Conservation (phyloP, 92 coral and sea anemone genomes). For the Palythoa grandiflora region DNA sequence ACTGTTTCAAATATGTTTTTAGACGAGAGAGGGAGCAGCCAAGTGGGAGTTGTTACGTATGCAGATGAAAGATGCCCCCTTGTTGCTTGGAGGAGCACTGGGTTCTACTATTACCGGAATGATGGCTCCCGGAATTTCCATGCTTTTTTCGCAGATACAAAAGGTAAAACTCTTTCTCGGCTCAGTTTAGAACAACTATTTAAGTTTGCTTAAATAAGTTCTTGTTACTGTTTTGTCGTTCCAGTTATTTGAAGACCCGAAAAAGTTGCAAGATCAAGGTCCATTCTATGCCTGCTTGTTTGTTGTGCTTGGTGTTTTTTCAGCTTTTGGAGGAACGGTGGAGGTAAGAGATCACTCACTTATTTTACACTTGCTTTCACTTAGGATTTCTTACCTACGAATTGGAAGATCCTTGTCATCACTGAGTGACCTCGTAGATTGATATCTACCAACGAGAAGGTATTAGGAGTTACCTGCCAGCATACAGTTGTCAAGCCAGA, state of each 20-base stretch:
- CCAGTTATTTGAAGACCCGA: conserved; percentile 78
- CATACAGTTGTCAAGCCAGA: neutral
- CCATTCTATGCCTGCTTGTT: conserved; percentile 88
- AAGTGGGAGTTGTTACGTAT: conserved; percentile 68
- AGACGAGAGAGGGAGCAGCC: conserved; percentile 78
- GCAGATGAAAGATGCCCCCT: conserved; percentile 86
- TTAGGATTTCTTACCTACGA: neutral
- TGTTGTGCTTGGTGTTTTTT: conserved; percentile 82
- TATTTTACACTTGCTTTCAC: neutral
- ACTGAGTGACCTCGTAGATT: no score
- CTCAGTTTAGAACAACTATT: no score
- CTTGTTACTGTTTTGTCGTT: neutral
- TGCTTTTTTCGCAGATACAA: conserved; percentile 90
- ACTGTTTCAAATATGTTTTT: neutral
- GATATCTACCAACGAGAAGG: no score
- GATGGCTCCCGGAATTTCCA: conserved; percentile 92
- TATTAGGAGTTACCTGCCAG: neutral
- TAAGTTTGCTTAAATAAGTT: neutral
- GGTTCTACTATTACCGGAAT: conserved; percentile 95
- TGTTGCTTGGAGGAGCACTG: conserved; percentile 80
- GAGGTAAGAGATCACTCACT: neutral
- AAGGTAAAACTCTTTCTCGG: conserved; percentile 61
- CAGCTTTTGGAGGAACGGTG: conserved; percentile 86
- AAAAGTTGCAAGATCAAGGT: conserved; percentile 75
- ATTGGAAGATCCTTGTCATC: no score